A percentile compares a stretch with the other conserved stretches of the same genome.
Evolutionary conservation across 1,140 invertebrate species (phyloP).

Genomic region (Tetraneura akinire): DNA sequence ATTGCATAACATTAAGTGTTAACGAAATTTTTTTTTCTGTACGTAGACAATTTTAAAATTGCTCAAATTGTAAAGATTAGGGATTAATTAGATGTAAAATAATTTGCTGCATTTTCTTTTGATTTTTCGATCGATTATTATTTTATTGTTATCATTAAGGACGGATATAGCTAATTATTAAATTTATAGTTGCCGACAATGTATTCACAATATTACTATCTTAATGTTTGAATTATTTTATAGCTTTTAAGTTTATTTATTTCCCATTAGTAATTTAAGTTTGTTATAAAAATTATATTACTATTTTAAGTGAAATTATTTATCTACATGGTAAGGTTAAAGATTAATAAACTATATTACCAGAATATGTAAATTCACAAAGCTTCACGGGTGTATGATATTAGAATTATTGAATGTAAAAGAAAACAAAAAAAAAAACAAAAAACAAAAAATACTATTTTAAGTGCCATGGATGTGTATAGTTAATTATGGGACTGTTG

Average conservation of each 20-base stretch:
- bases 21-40: no score
- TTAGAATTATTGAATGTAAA: background rate
- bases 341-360: background rate
- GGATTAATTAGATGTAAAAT: background rate
- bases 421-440: no score
- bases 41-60: constrained; percentile 3
- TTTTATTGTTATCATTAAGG: background rate
- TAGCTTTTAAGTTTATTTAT: background rate
- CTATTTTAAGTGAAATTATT: background rate
- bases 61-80: constrained; percentile 8
- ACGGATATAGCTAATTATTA: background rate
- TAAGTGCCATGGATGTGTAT: constrained; percentile 42
- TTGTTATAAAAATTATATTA: background rate
- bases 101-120: background rate
- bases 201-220: background rate
- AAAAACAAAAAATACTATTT: constrained; percentile 29
- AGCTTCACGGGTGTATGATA: background rate
- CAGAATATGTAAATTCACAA: background rate
- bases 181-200: background rate
- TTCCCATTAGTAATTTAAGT: background rate
- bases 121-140: background rate
- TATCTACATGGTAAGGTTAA: background rate
- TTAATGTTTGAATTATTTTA: background rate
- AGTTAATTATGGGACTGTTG: constrained; percentile 37
- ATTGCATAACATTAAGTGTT: no score